These are phyloP conservation scores for Micropoecilia bifurca DNA, from an alignment of 2,797 vertebrate species.

Conservation along the genomic window DNA sequence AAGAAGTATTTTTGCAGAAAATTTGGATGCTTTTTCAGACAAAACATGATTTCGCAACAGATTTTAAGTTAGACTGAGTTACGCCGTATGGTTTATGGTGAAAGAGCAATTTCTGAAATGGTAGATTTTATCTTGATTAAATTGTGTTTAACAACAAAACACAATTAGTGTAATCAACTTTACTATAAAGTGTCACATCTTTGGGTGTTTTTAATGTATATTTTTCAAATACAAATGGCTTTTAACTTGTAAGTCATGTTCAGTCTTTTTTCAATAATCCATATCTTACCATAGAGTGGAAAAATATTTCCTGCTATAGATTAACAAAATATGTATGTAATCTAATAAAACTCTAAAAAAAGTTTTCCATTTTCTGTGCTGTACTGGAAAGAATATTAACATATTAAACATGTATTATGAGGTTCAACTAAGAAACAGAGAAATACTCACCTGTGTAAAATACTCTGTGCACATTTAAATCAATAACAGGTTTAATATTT, in stretches of 20 bases:
- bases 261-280: no score
- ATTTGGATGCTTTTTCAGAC: not conserved
- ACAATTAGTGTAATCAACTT: not conserved
- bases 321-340: not conserved
- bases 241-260: not conserved
- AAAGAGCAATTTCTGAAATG: no score
- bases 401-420: not conserved
- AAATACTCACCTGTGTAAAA: not conserved
- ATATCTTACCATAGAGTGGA: not conserved
- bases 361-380: no score
- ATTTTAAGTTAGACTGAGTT: not conserved
- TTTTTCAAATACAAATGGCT: not conserved
- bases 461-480: not conserved
- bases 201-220: not conserved
- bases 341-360: not conserved
- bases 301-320: not conserved
- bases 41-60: not conserved
- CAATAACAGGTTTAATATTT: not conserved
- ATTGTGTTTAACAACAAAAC: no score
- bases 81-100: no score
- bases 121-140: no score
- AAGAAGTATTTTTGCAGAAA: constrained; percentile 17
- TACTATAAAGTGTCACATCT: not conserved
- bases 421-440: not conserved
- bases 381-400: no score